A percentile compares a stretch with the other conserved stretches of the same genome.
Evolutionary conservation across 1,140 invertebrate genomes (phyloP).

Genomic region (Drosophila baimaii): DNA sequence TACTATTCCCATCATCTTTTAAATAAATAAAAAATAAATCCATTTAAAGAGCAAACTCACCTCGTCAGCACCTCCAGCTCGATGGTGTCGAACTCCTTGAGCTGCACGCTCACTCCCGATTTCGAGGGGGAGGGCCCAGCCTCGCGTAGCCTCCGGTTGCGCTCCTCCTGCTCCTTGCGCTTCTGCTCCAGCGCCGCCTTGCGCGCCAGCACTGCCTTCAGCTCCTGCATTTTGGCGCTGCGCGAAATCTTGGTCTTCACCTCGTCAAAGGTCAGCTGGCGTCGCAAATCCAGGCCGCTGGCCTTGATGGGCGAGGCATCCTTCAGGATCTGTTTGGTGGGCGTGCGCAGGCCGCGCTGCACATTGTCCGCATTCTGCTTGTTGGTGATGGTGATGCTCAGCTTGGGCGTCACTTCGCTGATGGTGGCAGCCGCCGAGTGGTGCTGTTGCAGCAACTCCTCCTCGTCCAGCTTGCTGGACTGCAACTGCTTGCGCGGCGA

Average conservation of each 20-base stretch:
- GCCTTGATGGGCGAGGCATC: constrained; percentile 69
- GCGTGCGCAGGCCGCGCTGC: constrained; percentile 72
- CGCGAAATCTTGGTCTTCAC: constrained; percentile 87
- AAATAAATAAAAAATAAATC: neutral
- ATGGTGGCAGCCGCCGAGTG: constrained; percentile 9
- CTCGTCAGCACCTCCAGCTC: constrained; percentile 90
- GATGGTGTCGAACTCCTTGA: constrained; percentile 89
- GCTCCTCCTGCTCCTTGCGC: constrained; percentile 79
- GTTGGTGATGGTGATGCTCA: constrained; percentile 41
- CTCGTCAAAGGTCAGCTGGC: constrained; percentile 88
- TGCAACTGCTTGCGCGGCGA: constrained; percentile 71
- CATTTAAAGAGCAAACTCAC: constrained; percentile 84
- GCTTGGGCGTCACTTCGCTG: constrained; percentile 66
- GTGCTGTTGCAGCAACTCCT: constrained; percentile 36
- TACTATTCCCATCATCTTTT: neutral
- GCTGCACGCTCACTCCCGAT: constrained; percentile 83
- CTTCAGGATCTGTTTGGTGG: constrained; percentile 81
- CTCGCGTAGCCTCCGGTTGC: constrained; percentile 70
- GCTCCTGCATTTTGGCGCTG: constrained; percentile 88
- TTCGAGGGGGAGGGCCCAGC: constrained; percentile 84
- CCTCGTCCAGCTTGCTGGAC: constrained; percentile 37
- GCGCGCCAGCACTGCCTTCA: constrained; percentile 87
- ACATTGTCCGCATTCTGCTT: constrained; percentile 67
- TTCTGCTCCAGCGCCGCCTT: constrained; percentile 85
- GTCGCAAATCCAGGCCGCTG: constrained; percentile 81